Evolutionary conservation across 2,113 vertebrate genomes (phyloP).

Genomic region (Rissa tridactyla): DNA sequence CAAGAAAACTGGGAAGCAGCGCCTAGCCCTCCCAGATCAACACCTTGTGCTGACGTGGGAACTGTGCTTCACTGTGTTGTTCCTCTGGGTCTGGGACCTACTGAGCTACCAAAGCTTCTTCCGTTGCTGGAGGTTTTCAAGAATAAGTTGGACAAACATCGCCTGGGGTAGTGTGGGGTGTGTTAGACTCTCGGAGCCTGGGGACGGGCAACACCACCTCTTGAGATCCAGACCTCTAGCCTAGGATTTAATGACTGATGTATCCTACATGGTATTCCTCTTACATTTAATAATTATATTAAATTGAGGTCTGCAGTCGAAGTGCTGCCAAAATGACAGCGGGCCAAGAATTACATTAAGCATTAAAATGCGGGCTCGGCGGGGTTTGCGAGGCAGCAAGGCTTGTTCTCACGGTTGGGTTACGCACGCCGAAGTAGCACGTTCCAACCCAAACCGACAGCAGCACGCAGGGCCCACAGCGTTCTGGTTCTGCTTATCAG

Average conservation of each 20-base stretch:
- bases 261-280: not conserved
- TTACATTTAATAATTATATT: constrained; percentile 24
- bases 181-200: not conserved
- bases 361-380: not conserved
- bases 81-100: not conserved
- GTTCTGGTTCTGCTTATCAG: not conserved
- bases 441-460: not conserved
- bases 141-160: not conserved
- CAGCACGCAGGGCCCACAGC: rapidly evolving
- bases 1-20: not conserved
- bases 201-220: not conserved
- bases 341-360: constrained; percentile 23
- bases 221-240: not conserved
- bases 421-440: rapidly evolving
- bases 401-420: not conserved
- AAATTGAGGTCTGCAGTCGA: not conserved
- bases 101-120: not conserved
- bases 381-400: not conserved
- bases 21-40: not conserved
- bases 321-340: constrained; percentile 13
- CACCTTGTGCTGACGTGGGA: not conserved
- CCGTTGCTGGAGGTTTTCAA: not conserved
- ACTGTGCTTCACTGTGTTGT: not conserved
- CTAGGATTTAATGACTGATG: not conserved
- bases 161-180: not conserved